Evolutionary conservation across 2,797 vertebrate genomes (phyloP), one percentile per base, ranked within the genome.

Genomic region (Trachops cirrhosus): DNA sequence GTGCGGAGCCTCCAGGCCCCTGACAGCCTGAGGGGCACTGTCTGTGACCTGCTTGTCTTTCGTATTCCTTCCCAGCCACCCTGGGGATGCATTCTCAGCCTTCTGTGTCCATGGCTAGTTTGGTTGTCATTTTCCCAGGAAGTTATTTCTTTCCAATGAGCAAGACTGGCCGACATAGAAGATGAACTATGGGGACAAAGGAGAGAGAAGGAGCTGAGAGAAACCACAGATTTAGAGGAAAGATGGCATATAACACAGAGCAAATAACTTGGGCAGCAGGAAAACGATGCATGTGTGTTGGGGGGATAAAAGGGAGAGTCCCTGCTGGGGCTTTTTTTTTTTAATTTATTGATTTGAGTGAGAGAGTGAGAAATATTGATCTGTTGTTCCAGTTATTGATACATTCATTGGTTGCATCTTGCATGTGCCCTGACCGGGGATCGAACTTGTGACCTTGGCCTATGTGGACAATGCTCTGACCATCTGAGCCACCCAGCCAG

Each of bases 191-290:
- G n/a, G 64, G 34, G 79, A 77, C 54, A 62, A 32, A 88, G 54
- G 92, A 83, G 83, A 70, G 37, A 91, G n/a, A 52, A 84, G 64
- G 68, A 48, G n/a, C 75, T 82, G 79, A 97, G 84, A 82, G 79
- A 95, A 14, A 67, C 39, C 44, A 79, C 44, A 71, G 32, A 71
- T 67, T 32, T 9, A 96, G 46, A 97, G 75, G 64, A 86, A 82
- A 85, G 52, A 67, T 84, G 59, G 39, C 41, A 12, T 8, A 44
- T 34, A 24, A 15, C 57, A 24, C 4, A 74, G 41, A 9, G 79
- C 39, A 64, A 89, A 37, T 32, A 62, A 37, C 18, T 75, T 3
- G 10, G 21, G 48, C 6, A 62, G 12, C 34, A 91, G 78, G 57
- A 48, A 41, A 41, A 41, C 16, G 6, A 62, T 32, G 59, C 59